Conservation (phyloP, 1,140 invertebrate genomes). For the Drosophila takahashii region DNA sequence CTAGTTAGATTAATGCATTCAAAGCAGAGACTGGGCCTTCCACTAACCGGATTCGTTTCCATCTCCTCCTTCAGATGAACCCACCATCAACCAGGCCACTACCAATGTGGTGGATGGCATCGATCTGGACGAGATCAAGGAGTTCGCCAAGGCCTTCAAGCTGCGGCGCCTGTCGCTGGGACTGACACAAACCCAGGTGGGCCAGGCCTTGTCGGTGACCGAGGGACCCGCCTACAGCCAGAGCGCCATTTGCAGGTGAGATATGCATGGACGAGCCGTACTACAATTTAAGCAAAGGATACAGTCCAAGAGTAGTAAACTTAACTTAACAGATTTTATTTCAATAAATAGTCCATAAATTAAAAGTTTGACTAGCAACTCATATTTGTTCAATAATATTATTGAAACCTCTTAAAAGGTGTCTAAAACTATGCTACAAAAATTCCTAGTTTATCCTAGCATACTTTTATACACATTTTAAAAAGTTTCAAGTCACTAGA, state of each 20-base stretch:
- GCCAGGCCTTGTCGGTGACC: slow-evolving; percentile 96
- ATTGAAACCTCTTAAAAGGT: not conserved
- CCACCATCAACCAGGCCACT: slow-evolving; percentile 96
- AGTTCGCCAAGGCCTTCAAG: slow-evolving; percentile 99
- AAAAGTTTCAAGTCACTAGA: not conserved
- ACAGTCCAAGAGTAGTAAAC: not conserved
- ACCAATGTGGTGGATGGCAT: slow-evolving; percentile 98
- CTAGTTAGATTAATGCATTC: slow-evolving; percentile 22
- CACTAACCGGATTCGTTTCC: slow-evolving; percentile 13
- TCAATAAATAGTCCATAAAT: not conserved
- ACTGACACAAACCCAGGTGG: slow-evolving; percentile 98
- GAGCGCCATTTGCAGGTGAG: slow-evolving; percentile 98
- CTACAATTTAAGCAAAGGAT: not conserved
- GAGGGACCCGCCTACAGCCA: slow-evolving; percentile 99
- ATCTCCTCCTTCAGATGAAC: slow-evolving; percentile 88
- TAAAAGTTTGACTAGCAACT: no score
- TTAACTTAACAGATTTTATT: no score
- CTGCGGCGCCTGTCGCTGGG: slow-evolving; percentile 95
- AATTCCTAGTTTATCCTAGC: not conserved
- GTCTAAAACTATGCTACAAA: not conserved
- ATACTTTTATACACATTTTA: not conserved
- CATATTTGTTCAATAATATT: not conserved
- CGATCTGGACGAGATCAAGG: slow-evolving; percentile 98
- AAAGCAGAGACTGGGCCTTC: not conserved
- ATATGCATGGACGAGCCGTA: slow-evolving; percentile 43